Evolutionary conservation across 1,140 invertebrate genomes (phyloP).

Genomic region (Helicoverpa armigera): DNA sequence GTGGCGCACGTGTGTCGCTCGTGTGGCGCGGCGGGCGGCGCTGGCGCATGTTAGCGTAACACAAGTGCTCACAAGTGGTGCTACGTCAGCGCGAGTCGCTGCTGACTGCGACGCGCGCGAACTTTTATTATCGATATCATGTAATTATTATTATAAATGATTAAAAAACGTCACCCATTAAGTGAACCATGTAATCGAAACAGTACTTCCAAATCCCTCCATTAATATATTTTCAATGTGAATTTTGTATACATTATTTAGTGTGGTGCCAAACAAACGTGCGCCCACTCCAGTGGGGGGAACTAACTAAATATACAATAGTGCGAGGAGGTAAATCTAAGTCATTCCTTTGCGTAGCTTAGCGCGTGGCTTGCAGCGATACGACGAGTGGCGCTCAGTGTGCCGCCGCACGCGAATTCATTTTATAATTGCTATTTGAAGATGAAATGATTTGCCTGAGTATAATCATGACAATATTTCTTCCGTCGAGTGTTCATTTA

Average conservation of each 20-base stretch:
- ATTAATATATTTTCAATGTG: conserved; percentile 49
- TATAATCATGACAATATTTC: conserved; percentile 42
- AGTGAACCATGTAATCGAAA: conserved; percentile 42
- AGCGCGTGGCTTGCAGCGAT: conserved; percentile 57
- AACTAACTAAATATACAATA: conserved; percentile 31
- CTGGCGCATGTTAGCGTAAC: background rate
- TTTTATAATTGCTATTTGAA: background rate
- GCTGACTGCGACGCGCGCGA: conserved; percentile 23
- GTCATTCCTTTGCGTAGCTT: conserved; percentile 74
- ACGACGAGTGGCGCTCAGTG: background rate
- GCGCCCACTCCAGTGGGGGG: conserved; percentile 12
- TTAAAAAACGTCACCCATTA: conserved; percentile 38
- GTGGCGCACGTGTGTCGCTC: background rate
- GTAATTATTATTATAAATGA: conserved; percentile 22
- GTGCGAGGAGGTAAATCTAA: conserved; percentile 64
- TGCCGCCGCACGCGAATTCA: background rate
- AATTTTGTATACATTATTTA: conserved; percentile 51
- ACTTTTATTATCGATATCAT: conserved; percentile 35
- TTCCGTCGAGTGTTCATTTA: conserved; percentile 34
- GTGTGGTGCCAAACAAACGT: conserved; percentile 58
- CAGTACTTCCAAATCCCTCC: conserved; percentile 66
- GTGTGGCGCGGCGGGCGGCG: background rate
- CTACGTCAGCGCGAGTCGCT: conserved; percentile 20
- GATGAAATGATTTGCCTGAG: conserved; percentile 26
- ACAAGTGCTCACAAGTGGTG: conserved; percentile 44